Evolutionary conservation across 2,113 vertebrate species (phyloP).

Genomic region (Pelmatolapia mariae): DNA sequence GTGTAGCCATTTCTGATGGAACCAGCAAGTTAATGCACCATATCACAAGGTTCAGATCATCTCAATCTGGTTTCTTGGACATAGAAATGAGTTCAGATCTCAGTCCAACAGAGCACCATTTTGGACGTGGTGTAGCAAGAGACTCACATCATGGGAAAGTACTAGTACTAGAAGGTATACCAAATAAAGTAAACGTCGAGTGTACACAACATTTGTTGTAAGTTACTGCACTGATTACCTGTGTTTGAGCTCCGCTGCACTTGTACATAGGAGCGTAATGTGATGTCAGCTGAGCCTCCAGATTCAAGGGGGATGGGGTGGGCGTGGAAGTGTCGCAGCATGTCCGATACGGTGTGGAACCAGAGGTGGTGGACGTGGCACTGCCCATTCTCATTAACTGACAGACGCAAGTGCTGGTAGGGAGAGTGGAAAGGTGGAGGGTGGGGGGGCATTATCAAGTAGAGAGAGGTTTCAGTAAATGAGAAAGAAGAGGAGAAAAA

Average conservation of each 20-base stretch:
- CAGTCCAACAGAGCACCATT: not conserved
- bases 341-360: constrained; percentile 96
- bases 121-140: not conserved
- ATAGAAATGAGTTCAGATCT: not conserved
- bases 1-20: not conserved
- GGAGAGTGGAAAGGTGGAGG: not conserved
- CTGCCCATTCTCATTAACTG: constrained; percentile 90
- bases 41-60: not conserved
- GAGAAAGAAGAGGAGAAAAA: not conserved
- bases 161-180: not conserved
- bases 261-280: constrained; percentile 88
- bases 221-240: constrained; percentile 59
- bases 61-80: not conserved
- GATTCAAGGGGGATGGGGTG: constrained; percentile 97
- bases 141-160: rapidly evolving
- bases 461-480: not conserved
- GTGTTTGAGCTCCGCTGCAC: constrained; percentile 73
- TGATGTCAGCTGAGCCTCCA: constrained; percentile 92
- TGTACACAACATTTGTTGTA: not conserved
- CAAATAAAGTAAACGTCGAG: not conserved
- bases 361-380: constrained; percentile 98
- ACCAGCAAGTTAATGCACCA: not conserved
- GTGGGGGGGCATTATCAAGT: not conserved
- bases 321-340: constrained; percentile 95
- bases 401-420: constrained; percentile 89